A percentile compares a stretch with the other conserved stretches of the same genome.
phyloP scores from a whole-genome alignment of 2,797 vertebrate species.

The Takifugu ocellatus region DNA sequence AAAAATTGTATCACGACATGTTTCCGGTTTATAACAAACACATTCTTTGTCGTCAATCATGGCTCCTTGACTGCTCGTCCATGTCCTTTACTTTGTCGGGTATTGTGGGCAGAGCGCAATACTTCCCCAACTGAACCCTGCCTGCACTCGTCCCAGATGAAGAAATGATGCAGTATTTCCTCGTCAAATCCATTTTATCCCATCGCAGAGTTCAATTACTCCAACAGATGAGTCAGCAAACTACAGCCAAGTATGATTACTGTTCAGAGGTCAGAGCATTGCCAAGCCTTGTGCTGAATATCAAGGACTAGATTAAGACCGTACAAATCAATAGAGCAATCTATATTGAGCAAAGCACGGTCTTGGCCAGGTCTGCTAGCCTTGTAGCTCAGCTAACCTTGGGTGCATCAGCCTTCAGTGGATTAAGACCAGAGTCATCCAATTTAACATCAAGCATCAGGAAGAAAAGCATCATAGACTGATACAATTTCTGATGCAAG shows the following conservation, averaged over 20 bases:
- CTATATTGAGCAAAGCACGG: constrained; percentile 54
- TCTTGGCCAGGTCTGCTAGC: constrained; percentile 48
- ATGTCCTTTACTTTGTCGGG: background rate
- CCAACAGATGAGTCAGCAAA: constrained; percentile 63
- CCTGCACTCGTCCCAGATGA: constrained; percentile 15
- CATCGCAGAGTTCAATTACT: constrained; percentile 40
- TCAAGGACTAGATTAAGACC: constrained; percentile 72
- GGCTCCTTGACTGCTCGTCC: too few species aligned
- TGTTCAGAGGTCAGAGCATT: constrained; percentile 60
- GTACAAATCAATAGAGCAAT: constrained; percentile 67
- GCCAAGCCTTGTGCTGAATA: constrained; percentile 69
- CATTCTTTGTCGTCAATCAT: too few species aligned
- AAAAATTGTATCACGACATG: too few species aligned
- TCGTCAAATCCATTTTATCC: constrained; percentile 20
- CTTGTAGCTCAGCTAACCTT: constrained; percentile 44
- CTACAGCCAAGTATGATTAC: constrained; percentile 59
- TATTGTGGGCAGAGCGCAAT: constrained; percentile 5
- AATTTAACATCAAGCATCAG: constrained; percentile 52
- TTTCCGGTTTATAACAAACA: too few species aligned
- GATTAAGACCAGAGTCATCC: constrained; percentile 64
- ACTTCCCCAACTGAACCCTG: constrained; percentile 22
- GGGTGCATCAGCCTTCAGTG: constrained; percentile 48
- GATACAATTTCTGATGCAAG: constrained; percentile 30
- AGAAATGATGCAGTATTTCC: constrained; percentile 38
- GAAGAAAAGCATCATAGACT: constrained; percentile 22